Evolutionary conservation across 1,140 invertebrate species (phyloP).

Genomic region (Trachymyrmex cornetzi): DNA sequence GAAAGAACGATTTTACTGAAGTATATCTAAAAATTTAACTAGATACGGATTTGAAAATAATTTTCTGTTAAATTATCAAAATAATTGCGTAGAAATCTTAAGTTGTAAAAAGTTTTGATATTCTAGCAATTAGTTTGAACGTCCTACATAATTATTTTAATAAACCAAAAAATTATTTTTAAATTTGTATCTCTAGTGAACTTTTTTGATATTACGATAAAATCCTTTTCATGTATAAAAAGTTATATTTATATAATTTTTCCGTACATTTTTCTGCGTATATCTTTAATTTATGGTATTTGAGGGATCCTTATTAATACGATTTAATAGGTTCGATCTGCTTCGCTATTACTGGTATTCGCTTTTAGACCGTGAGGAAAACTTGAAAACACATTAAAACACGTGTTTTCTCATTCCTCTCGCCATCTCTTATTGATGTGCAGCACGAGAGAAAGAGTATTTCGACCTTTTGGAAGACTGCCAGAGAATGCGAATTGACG

Average conservation of each 20-base stretch:
- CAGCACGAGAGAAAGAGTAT: slow-evolving; percentile 25
- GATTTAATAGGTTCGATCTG: not conserved
- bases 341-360: not conserved
- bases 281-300: not conserved
- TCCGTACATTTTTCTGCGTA: not conserved
- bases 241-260: not conserved
- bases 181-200: too few species aligned
- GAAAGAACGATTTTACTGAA: too few species aligned
- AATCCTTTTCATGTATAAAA: too few species aligned
- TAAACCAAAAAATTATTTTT: too few species aligned
- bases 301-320: not conserved
- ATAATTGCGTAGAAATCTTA: too few species aligned
- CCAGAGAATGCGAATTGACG: slow-evolving; percentile 43
- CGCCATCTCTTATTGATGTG: slow-evolving; percentile 37
- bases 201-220: too few species aligned
- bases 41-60: too few species aligned
- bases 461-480: slow-evolving; percentile 63
- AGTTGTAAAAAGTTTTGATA: too few species aligned
- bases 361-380: slow-evolving; percentile 6
- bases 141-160: too few species aligned
- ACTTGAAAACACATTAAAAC: not conserved
- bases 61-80: too few species aligned
- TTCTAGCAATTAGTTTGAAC: too few species aligned
- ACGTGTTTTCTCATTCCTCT: slow-evolving; percentile 1
- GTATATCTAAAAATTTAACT: too few species aligned